A percentile compares a stretch with the other conserved stretches of the same genome.
Evolutionary conservation across 2,797 vertebrate genomes (phyloP).

Genomic region (Allobates femoralis): DNA sequence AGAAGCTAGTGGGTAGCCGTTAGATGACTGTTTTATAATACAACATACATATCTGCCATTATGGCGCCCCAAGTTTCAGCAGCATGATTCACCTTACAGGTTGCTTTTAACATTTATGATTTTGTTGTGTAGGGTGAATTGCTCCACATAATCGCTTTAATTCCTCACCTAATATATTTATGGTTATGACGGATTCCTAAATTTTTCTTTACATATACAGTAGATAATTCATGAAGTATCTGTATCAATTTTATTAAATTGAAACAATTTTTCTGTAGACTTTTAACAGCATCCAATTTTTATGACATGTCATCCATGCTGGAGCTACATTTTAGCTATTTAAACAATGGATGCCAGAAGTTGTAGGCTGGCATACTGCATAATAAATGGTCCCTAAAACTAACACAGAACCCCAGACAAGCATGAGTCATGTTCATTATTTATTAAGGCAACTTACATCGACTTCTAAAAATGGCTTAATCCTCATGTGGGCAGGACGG

Average conservation of each 20-base stretch:
- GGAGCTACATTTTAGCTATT: not conserved
- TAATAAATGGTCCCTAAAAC: slow-evolving; percentile 29
- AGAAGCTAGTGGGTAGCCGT: no score
- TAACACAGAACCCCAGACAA: not conserved
- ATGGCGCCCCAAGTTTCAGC: no score
- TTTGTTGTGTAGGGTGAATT: no score
- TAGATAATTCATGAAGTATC: not conserved
- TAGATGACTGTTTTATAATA: no score
- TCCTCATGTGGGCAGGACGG: slow-evolving; percentile 15
- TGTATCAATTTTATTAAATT: not conserved
- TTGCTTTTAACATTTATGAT: no score
- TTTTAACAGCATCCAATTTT: not conserved
- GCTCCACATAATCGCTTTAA: not conserved
- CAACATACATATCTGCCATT: no score
- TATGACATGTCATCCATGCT: not conserved
- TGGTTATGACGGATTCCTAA: not conserved
- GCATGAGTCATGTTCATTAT: slow-evolving; percentile 27
- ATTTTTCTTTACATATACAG: not conserved
- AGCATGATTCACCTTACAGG: no score
- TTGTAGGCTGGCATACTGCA: not conserved
- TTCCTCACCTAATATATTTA: not conserved
- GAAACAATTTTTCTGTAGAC: not conserved
- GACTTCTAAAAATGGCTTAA: slow-evolving; percentile 36
- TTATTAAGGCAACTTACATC: slow-evolving; percentile 25
- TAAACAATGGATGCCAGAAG: not conserved